These are phyloP conservation scores for Lepisosteus oculatus DNA, from an alignment of 2,113 vertebrate species.

Conservation along the genomic window DNA sequence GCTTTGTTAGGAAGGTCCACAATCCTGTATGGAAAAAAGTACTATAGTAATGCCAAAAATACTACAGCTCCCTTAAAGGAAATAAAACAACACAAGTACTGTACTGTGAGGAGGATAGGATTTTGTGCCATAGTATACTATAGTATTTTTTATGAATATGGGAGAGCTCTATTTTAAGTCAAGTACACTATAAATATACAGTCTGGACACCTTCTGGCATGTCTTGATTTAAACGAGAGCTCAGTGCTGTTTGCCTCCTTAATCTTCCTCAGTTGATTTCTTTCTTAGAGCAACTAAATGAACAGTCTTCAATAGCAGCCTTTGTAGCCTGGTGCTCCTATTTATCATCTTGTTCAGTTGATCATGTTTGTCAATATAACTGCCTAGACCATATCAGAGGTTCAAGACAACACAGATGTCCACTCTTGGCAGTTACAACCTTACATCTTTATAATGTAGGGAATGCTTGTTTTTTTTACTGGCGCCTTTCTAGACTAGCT, in stretches of 20 bases:
- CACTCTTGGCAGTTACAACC: conserved; percentile 1
- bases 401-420: conserved; percentile 34
- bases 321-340: conserved; percentile 36
- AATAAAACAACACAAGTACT: conserved; percentile 35
- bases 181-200: background rate
- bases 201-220: conserved; percentile 27
- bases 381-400: conserved; percentile 51
- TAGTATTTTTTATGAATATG: conserved; percentile 50
- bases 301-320: conserved; percentile 50
- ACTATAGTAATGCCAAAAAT: conserved; percentile 56
- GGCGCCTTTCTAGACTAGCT: too few species aligned
- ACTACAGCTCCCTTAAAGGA: conserved; percentile 42
- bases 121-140: conserved; percentile 63
- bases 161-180: conserved; percentile 13
- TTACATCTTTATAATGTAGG: too few species aligned
- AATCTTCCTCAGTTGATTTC: conserved; percentile 40
- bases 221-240: conserved; percentile 47
- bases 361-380: conserved; percentile 29
- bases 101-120: conserved; percentile 47
- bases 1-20: conserved; percentile 36
- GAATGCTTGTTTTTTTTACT: too few species aligned
- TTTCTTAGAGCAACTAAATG: conserved; percentile 30
- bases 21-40: conserved; percentile 38
- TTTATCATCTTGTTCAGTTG: too few species aligned
- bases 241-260: conserved; percentile 53